Evolutionary conservation across 2,113 vertebrate species (phyloP), one percentile per base, ranked within the genome.

Genomic region (Poeciliopsis retropinna): DNA sequence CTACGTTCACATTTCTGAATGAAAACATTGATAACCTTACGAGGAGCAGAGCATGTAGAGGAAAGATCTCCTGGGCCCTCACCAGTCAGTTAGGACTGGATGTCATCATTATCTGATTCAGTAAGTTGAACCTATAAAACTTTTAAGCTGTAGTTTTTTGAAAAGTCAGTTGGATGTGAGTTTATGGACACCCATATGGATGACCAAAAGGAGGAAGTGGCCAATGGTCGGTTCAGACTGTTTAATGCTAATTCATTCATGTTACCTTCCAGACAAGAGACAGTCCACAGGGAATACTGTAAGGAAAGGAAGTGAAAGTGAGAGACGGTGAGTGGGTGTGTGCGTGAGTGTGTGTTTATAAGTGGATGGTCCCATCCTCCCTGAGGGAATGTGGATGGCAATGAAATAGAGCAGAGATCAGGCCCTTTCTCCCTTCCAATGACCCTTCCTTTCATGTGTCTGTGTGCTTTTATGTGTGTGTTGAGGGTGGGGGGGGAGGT

Each of bases 1-100:
- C 76, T 87, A 88, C 69, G 60, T 93, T 93, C 92, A 93, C 94
- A 93, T 95, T 95, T 88, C 81, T 89, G 70, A 90, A 88, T 85
- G 75, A 88, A 90, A 91, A 87, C 70, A 80, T 63, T 74, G 57
- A 85, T 86, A 13, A 41, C 13, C 10, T 37, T 37, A 37, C 10
- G 34, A 37, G 34, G 10, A 37, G 34, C 10, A 41, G 13, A 41
- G 39, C 1, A 15, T 15, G 39, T 4, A 41, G 39, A 15, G 13
- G 39, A 15, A 41, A 41, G 39, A 41, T 41, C 13, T 14, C 39
- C 39, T 41, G 39, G 39, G 3, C 14, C 13, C 13, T 41, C 39
- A 41, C 0, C 3, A 41, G 39, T 41, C 39, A 41, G 12, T 41
- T 41, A 15, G 14, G 39, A 41, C 39, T 4, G 39, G 14, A 41